These are phyloP conservation scores for Drosophila suboccidentalis DNA, from an alignment of 2,888 invertebrate genomes.

Conservation along the genomic window DNA sequence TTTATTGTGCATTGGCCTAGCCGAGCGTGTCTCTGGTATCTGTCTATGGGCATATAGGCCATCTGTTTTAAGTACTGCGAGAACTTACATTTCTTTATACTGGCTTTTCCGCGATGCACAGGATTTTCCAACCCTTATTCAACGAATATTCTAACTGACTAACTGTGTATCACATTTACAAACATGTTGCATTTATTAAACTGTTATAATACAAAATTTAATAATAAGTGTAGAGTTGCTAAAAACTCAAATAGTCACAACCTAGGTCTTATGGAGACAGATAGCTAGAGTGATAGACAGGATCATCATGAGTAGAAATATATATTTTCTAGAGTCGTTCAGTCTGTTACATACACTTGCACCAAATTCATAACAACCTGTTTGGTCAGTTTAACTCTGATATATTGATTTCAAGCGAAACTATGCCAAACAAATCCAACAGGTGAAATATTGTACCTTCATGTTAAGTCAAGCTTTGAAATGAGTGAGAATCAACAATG, in stretches of 20 bases:
- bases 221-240: neutral
- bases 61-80: conserved; percentile 4
- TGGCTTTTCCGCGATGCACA: neutral
- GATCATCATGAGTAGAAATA: neutral
- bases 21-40: conserved; percentile 10
- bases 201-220: neutral
- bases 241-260: neutral
- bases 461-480: conserved; percentile 1
- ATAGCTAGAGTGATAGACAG: neutral
- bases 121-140: conserved; percentile 7
- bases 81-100: neutral
- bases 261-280: neutral
- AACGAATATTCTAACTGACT: neutral
- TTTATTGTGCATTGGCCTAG: conserved; percentile 3
- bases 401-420: neutral
- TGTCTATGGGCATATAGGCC: conserved; percentile 4
- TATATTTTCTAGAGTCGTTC: neutral
- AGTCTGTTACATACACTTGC: too few relatives aligned
- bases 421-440: neutral
- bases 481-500: neutral
- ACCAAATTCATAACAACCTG: neutral
- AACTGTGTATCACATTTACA: neutral
- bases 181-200: neutral
- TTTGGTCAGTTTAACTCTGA: neutral
- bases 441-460: neutral